These are phyloP conservation scores for Zootermopsis nevadensis DNA, from an alignment of 2,888 invertebrate species.

Conservation along the genomic window DNA sequence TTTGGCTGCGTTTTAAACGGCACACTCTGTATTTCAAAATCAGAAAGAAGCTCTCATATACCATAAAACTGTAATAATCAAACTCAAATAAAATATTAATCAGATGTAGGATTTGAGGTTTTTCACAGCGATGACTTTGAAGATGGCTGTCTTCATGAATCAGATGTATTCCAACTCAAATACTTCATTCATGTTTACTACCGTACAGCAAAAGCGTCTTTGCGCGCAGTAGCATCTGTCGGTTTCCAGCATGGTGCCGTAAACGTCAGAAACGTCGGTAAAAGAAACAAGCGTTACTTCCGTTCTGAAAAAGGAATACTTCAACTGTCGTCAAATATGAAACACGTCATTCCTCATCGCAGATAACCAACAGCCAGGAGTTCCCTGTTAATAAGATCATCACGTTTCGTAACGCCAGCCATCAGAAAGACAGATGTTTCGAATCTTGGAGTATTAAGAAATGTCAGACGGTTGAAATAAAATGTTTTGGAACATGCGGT, in stretches of 20 bases:
- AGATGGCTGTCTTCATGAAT: too few relatives aligned
- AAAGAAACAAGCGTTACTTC: not conserved
- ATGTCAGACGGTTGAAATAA: not conserved
- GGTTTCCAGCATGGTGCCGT: not conserved
- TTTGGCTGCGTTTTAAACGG: too few relatives aligned
- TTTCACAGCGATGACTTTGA: too few relatives aligned
- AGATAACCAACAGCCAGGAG: not conserved
- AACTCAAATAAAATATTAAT: too few relatives aligned
- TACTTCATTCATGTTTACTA: too few relatives aligned
- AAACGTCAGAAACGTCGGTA: not conserved
- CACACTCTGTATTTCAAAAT: too few relatives aligned
- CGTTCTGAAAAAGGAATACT: not conserved
- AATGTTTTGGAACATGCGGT: not conserved
- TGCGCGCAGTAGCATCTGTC: too few relatives aligned
- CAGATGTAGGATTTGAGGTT: too few relatives aligned
- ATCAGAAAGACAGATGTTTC: slow-evolving; percentile 9
- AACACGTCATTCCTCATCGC: not conserved
- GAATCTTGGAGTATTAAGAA: slow-evolving; percentile 6
- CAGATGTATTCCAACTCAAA: too few relatives aligned
- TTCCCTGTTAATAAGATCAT: not conserved
- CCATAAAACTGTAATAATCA: too few relatives aligned
- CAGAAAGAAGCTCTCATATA: too few relatives aligned
- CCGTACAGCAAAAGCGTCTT: too few relatives aligned
- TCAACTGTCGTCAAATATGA: not conserved
- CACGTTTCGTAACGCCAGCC: not conserved